phyloP scores from a whole-genome alignment of 2,888 invertebrate species.

The Geotrupes spiniger region DNA sequence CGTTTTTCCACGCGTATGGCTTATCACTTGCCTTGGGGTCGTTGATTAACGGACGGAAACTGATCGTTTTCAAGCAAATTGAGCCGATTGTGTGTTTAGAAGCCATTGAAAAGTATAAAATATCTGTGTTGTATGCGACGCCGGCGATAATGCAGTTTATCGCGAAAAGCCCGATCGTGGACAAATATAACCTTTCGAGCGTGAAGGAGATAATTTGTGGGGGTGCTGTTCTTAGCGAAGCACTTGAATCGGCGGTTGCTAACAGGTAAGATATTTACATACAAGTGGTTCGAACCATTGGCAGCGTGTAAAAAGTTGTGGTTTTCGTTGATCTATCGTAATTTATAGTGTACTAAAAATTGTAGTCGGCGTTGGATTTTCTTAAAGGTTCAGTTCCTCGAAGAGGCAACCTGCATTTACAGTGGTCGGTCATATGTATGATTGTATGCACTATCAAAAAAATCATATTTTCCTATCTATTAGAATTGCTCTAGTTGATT shows the following conservation, averaged over 20 bases:
- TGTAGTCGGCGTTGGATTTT: too few species aligned
- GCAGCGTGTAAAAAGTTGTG: too few species aligned
- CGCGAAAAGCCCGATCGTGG: slow-evolving; percentile 51
- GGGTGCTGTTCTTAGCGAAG: slow-evolving; percentile 47
- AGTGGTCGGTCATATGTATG: too few species aligned
- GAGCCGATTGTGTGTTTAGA: slow-evolving; percentile 65
- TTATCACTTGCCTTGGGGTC: slow-evolving; percentile 28
- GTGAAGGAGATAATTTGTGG: slow-evolving; percentile 47
- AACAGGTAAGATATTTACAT: slow-evolving; percentile 2
- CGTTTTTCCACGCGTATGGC: slow-evolving; percentile 38
- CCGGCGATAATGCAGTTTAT: slow-evolving; percentile 55
- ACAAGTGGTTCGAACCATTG: background rate
- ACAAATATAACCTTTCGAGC: slow-evolving; percentile 49
- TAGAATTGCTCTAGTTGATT: too few species aligned
- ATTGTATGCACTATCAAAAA: too few species aligned
- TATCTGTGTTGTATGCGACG: slow-evolving; percentile 40
- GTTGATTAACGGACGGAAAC: slow-evolving; percentile 26
- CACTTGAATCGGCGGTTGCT: slow-evolving; percentile 7
- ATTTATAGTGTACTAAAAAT: too few species aligned
- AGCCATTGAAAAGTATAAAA: slow-evolving; percentile 59
- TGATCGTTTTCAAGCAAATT: slow-evolving; percentile 55
- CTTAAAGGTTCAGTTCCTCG: too few species aligned
- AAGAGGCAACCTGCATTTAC: too few species aligned
- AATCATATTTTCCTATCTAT: too few species aligned
- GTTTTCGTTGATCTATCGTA: too few species aligned